Conservation (phyloP, 2,888 invertebrate species). For the Odiellus spinosus region DNA sequence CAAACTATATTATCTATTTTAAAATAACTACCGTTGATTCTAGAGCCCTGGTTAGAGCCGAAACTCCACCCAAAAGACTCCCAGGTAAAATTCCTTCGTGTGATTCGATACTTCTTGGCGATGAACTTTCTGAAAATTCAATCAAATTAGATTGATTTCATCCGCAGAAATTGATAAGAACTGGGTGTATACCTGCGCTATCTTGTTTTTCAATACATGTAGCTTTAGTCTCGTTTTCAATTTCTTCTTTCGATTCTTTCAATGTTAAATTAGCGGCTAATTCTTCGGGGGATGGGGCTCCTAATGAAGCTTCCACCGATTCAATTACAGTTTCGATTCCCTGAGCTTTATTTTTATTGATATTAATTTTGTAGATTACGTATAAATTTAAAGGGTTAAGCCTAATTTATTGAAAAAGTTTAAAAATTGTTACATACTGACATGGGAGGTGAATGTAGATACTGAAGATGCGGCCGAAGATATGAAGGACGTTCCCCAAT, state of each 20-base stretch:
- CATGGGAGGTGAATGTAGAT: slow-evolving; percentile 57
- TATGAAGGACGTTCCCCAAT: slow-evolving; percentile 59
- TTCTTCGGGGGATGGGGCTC: slow-evolving; percentile 66
- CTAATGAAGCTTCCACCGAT: slow-evolving; percentile 54
- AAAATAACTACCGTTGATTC: slow-evolving; percentile 55
- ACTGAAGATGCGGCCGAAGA: slow-evolving; percentile 59
- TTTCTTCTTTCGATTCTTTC: not conserved
- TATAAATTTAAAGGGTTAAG: not conserved
- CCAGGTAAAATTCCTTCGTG: too few relatives aligned
- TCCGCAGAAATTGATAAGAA: too few relatives aligned
- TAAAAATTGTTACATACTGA: slow-evolving; percentile 36
- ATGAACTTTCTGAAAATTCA: too few relatives aligned
- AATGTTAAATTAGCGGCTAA: slow-evolving; percentile 37
- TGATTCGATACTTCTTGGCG: too few relatives aligned
- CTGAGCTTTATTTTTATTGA: slow-evolving; percentile 38
- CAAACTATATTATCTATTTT: too few relatives aligned
- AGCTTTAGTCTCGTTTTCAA: too few relatives aligned
- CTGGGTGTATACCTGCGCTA: too few relatives aligned
- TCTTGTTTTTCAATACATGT: too few relatives aligned
- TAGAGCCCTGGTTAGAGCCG: slow-evolving; percentile 37
- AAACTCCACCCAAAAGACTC: slow-evolving; percentile 44
- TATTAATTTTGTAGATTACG: not conserved
- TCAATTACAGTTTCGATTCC: slow-evolving; percentile 54
- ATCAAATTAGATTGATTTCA: too few relatives aligned
- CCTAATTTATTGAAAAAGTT: too few relatives aligned